Conservation (phyloP, 2,113 vertebrate species). For the Eurystomus gularis region DNA sequence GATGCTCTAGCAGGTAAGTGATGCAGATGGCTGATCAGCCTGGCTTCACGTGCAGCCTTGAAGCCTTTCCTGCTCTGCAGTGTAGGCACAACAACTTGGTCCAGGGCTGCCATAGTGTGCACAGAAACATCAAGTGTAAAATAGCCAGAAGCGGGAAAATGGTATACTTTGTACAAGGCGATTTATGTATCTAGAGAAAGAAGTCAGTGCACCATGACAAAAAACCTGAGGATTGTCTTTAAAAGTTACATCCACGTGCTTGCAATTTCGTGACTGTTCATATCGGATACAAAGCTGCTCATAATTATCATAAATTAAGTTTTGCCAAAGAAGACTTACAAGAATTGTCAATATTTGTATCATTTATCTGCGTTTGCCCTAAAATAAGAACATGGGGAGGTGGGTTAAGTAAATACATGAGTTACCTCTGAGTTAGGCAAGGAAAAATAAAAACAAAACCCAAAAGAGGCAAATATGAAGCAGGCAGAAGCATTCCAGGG, state of each 20-base stretch:
- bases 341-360: neutral
- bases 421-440: neutral
- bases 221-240: neutral
- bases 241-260: neutral
- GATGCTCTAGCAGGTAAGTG: slow-evolving; percentile 23
- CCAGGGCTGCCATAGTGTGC: neutral
- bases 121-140: neutral
- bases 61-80: neutral
- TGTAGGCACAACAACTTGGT: neutral
- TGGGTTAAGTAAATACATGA: neutral
- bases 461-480: neutral
- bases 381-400: neutral
- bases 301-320: neutral
- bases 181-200: neutral
- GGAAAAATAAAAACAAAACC: neutral
- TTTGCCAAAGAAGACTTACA: neutral
- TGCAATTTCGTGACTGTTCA: neutral
- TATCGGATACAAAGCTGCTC: neutral
- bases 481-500: neutral
- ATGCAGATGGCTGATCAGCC: neutral
- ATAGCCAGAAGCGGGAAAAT: neutral
- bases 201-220: neutral
- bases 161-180: neutral
- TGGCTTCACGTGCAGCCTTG: neutral
- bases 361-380: neutral